Base-by-base conservation (phyloP, 2,797 vertebrate genomes). In the Bradypodion pumilum region DNA sequence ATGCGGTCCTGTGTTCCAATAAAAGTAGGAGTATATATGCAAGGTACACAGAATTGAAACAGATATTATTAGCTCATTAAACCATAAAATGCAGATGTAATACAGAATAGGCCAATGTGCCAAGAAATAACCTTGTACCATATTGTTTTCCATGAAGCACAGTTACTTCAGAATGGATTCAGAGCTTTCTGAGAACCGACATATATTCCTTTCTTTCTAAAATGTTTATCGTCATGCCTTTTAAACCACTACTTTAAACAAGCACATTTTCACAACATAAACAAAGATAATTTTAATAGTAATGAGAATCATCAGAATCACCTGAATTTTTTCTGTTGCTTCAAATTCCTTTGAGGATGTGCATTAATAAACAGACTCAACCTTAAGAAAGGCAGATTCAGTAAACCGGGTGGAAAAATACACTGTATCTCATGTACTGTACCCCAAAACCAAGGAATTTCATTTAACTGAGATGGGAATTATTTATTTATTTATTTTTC, bases 371-470 rank as follows among this genome's bases (percentile, higher is more conserved):
- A 44, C 13, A 86, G 74, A 23, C 68, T 74, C 68, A 49, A 82
- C 77, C 62, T 80, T 88, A 87, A 80, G 62, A 85, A 91, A 86
- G 59, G 69, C n/a, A 84, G 60, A 9, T 82, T 90, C 81, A 91
- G 7, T 59, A 74, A 89, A 90, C 29, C 37, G 87, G 85, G 83
- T 89, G 89, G 83, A 86, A 65, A 35, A 87, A 91, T 73, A 78
- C 62, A 91, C 62, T 5, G 82, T 63, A 92, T 91, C 90, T 89
- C 77, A 86, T 65, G 59, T 62, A 62, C 86, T 91, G 59, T 62
- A 62, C 86, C 91, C 74, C 78, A 27, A 81, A 91, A 91, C 91
- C 62, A 10, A 76, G 86, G 40, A 76, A 68, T 85, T 70, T 85
- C 37, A 46, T 77, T 82, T 80, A 86, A 83, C 52, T 27, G 87